phyloP scores from a whole-genome alignment of 2,113 vertebrate species.

The Chionis minor region DNA sequence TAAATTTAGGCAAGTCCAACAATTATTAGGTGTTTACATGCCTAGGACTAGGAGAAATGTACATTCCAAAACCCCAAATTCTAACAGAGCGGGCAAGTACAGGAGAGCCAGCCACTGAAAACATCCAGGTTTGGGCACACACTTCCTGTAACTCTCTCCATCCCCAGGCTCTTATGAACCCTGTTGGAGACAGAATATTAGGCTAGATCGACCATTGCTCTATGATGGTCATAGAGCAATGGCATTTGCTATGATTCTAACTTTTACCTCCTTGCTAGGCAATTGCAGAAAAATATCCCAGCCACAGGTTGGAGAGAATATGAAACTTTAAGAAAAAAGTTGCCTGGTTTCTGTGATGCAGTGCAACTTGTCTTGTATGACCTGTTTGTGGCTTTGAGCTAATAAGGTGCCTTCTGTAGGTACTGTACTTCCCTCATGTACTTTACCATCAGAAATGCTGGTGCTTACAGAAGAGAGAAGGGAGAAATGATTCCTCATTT shows the following conservation, averaged over 20 bases:
- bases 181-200: not conserved
- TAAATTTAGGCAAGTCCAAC: not conserved
- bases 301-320: not conserved
- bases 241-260: not conserved
- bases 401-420: not conserved
- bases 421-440: not conserved
- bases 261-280: not conserved
- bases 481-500: not conserved
- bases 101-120: not conserved
- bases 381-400: not conserved
- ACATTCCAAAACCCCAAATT: not conserved
- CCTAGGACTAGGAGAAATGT: not conserved
- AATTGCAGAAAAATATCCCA: not conserved
- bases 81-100: not conserved
- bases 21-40: not conserved
- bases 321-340: no score
- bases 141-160: not conserved
- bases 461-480: not conserved
- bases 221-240: no score
- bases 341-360: not conserved
- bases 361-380: not conserved
- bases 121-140: not conserved
- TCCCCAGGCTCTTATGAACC: not conserved
- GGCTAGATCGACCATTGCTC: accelerated
- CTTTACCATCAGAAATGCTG: not conserved